Base-by-base conservation (phyloP, 2,113 vertebrate species). In the Coptodon rendalli region DNA sequence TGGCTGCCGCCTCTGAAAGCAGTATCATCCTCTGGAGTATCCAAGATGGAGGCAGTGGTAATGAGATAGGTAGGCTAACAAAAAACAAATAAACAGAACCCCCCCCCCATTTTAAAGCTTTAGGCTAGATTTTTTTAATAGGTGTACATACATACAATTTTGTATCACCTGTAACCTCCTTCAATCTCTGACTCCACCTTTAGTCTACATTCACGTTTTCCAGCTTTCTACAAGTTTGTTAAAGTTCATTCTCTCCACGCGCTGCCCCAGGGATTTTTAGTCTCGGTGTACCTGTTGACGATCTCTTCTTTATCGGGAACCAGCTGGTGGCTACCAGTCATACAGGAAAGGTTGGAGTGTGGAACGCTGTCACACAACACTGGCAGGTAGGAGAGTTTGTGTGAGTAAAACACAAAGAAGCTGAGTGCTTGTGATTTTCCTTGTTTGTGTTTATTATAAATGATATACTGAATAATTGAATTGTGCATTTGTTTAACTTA, bases 291-390 rank as follows among this genome's bases (percentile, higher is more conserved):
- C 98, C 98, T n/a, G 98, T 99, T 3, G 98, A 99, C 80, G 96
- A 98, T 19, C 97, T 99, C 79, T 99, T 99, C 96, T 99, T 99
- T 85, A 99, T 99, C 24, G 98, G 98, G 19, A 99, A 97, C 96
- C 98, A 99, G 96, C 43, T 99, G 94, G 98, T 99, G 52, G 98
- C 98, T 84, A 99, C 98, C 1, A 99, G 98, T 90, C 98, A 99
- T 29, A 99, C 98, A 2, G 98, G 98, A 86, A 99, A 99, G 87
- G 98, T 99, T 9, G 98, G 98, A 22, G 98, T 99, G 71, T 99
- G 98, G 98, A 99, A 99, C 0, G 98, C 98, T 2, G 98, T 99
- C 93, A 99, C 98, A 38, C 98, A 99, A 91, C 98, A 99, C 90
- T 99, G 98, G 98, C 98, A 99, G 97, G 98, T 99, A 79, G 63